A percentile compares a stretch with the other conserved stretches of the same genome.
Conservation (phyloP, 1,140 invertebrate species). For the Lordiphosa mommai region DNA sequence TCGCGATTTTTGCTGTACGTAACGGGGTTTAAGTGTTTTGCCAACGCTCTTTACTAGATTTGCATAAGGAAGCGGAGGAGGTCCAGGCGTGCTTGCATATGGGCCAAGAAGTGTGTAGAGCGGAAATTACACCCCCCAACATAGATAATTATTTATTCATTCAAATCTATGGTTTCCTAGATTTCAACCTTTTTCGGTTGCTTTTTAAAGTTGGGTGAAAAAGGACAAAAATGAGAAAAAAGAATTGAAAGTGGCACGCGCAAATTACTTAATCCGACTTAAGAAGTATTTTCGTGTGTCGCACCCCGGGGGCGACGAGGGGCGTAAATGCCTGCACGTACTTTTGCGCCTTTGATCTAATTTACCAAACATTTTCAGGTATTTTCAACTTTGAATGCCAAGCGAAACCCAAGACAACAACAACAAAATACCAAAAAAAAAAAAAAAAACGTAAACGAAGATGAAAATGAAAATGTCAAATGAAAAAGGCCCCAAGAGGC, state of each 20-base stretch:
- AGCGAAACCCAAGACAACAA: constrained; percentile 56
- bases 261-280: constrained; percentile 76
- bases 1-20: constrained; percentile 21
- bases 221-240: background rate
- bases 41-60: constrained; percentile 18
- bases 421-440: constrained; percentile 17
- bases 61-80: constrained; percentile 27
- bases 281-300: constrained; percentile 54
- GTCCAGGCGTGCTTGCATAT: background rate
- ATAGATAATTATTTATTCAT: constrained; percentile 62
- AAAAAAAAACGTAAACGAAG: constrained; percentile 14
- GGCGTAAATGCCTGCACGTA: constrained; percentile 61
- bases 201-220: constrained; percentile 8
- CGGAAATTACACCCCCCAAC: constrained; percentile 9
- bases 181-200: constrained; percentile 19
- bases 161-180: constrained; percentile 47
- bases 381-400: constrained; percentile 70
- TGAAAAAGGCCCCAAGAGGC: constrained; percentile 39
- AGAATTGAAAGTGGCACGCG: constrained; percentile 67
- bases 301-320: background rate
- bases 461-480: constrained; percentile 62
- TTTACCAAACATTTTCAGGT: constrained; percentile 74
- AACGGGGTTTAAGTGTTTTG: constrained; percentile 43
- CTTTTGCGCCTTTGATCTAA: constrained; percentile 66
- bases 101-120: constrained; percentile 11